Evolutionary conservation across 1,140 invertebrate species (phyloP).

Genomic region (Zaprionus camerounensis): DNA sequence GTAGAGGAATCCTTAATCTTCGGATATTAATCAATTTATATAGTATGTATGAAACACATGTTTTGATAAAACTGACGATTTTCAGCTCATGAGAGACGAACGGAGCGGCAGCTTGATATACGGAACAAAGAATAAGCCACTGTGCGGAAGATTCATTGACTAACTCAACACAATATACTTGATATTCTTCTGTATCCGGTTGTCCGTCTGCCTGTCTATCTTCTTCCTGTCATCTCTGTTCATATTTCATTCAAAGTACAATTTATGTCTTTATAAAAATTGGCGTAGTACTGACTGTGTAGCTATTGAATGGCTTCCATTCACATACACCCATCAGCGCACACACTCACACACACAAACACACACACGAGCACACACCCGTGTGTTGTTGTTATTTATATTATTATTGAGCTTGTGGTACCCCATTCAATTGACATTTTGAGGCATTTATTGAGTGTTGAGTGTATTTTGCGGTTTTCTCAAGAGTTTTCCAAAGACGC

Average conservation of each 20-base stretch:
- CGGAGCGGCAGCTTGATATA: background rate
- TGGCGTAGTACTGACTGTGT: background rate
- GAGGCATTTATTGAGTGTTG: constrained; percentile 34
- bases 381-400: constrained; percentile 10
- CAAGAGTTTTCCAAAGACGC: constrained; percentile 10
- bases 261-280: constrained; percentile 28
- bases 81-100: background rate
- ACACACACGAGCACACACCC: background rate
- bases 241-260: background rate
- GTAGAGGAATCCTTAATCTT: too few relatives aligned
- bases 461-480: constrained; percentile 22
- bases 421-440: constrained; percentile 25
- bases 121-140: background rate
- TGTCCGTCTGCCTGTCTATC: background rate
- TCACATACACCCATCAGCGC: constrained; percentile 5
- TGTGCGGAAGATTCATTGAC: background rate
- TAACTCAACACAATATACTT: background rate
- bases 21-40: too few relatives aligned
- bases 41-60: too few relatives aligned
- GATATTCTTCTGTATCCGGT: background rate
- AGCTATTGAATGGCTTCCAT: constrained; percentile 12
- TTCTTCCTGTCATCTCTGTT: background rate
- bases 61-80: background rate
- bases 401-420: constrained; percentile 25
- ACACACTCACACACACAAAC: background rate